Evolutionary conservation across 1,140 invertebrate species (phyloP), one percentile per base, ranked within the genome.

Genomic region (Drosophila aff.): DNA sequence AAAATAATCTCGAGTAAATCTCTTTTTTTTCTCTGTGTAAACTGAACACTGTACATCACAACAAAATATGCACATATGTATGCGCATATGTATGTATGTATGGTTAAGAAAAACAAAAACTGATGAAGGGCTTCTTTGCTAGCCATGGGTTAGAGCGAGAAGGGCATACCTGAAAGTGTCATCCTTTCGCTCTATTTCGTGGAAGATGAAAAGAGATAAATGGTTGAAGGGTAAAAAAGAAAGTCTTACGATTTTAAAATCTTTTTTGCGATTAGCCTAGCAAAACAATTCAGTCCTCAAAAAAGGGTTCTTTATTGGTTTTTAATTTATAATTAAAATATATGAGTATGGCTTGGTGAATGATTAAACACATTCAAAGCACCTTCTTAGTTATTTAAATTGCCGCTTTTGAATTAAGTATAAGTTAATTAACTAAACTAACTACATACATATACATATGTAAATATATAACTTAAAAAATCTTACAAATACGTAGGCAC

Each of bases 401-500:
- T 55, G 9, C 21, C 1, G 13, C 21, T 26, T 26, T 40, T n/a
- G 9, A 7, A 21, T 38, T 38, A 38, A 26, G 3, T 26, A 57
- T 26, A 23, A 23, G 38, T 23, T 16, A 40, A 38, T 2, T 36
- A 53, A 9, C 8, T 23, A 21, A 9, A 15, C 8, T 44, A 44
- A 44, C 13, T 13, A 23, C 16, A 13, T 38, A 26, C 18, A 11
- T 6, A 2, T 6, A 21, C 6, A 31, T 31, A 31, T 31, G 26
- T 28, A 28, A 5, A 31, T 31, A 21, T 21, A 18, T 36, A 13
- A 6, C 31, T 16, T 36, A 58, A 7, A 67, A 7, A 8, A 23
- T 9, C 13, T 47, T 47, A 66, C 18, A 46, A 52, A 73, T 69
- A 59, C 16, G 49, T 60, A 23, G 31, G 23, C 47, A 72, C 63